These are phyloP conservation scores for Notodonta dromedarius DNA, from an alignment of 2,888 invertebrate genomes.

Conservation along the genomic window DNA sequence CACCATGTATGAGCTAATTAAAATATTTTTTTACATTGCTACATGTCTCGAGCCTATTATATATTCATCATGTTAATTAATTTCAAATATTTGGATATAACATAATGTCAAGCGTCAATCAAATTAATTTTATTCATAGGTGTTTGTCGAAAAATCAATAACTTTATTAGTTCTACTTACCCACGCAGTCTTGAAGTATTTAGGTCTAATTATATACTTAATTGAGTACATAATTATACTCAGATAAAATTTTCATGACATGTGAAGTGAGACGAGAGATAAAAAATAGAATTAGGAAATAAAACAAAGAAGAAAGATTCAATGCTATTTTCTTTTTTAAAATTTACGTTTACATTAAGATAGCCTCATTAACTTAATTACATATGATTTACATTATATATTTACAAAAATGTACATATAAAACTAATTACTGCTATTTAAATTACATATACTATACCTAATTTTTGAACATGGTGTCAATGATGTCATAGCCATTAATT, in stretches of 20 bases:
- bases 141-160: too few species aligned
- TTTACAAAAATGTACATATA: conserved; percentile 64
- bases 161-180: too few species aligned
- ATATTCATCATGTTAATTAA: neutral
- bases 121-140: neutral
- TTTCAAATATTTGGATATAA: neutral
- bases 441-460: conserved; percentile 31
- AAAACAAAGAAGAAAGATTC: conserved; percentile 49
- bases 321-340: conserved; percentile 53
- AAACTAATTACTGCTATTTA: conserved; percentile 25
- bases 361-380: conserved; percentile 69
- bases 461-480: conserved; percentile 53
- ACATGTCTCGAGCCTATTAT: too few species aligned
- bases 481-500: conserved; percentile 72
- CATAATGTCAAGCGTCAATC: neutral
- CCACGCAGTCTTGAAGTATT: neutral
- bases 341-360: conserved; percentile 50
- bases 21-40: too few species aligned
- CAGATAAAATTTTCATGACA: too few species aligned
- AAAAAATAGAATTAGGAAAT: conserved; percentile 33
- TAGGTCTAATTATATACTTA: neutral
- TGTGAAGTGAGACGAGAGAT: neutral
- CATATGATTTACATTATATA: conserved; percentile 53
- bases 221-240: neutral
- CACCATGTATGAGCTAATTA: too few species aligned